Conservation (phyloP, 2,888 invertebrate species). For the Tortrix viridana region DNA sequence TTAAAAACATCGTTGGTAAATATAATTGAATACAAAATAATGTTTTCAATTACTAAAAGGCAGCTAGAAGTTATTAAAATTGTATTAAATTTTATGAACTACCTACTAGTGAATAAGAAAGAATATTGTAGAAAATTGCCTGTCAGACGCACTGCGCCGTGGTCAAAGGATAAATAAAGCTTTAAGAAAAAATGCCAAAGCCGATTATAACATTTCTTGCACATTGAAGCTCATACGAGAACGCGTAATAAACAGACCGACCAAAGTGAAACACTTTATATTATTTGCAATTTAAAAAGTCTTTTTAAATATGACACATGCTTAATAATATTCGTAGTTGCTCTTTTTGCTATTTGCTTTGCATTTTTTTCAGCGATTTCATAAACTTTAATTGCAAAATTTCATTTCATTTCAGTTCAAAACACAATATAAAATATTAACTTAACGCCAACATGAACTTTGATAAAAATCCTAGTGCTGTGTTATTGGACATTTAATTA, state of each 20-base stretch:
- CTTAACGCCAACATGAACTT: too few species aligned
- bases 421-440: too few species aligned
- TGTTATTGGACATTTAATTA: too few species aligned
- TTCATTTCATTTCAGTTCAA: too few species aligned
- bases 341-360: too few species aligned
- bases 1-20: too few species aligned
- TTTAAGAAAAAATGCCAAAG: constrained; percentile 47
- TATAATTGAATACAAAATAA: too few species aligned
- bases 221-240: constrained; percentile 25
- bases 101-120: constrained; percentile 35
- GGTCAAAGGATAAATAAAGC: constrained; percentile 67
- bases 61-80: constrained; percentile 7
- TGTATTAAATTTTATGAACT: constrained; percentile 8
- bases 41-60: too few species aligned
- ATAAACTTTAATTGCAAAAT: too few species aligned
- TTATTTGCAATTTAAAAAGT: constrained; percentile 2
- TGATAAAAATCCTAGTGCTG: too few species aligned
- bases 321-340: not conserved
- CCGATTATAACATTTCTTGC: constrained; percentile 39
- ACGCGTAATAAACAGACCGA: constrained; percentile 2
- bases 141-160: constrained; percentile 67
- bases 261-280: not conserved
- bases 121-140: constrained; percentile 72
- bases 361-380: too few species aligned
- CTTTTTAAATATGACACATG: not conserved